Conservation (phyloP, 37 sponge, comb jelly and placozoan genomes). For the Beroe ovata region DNA sequence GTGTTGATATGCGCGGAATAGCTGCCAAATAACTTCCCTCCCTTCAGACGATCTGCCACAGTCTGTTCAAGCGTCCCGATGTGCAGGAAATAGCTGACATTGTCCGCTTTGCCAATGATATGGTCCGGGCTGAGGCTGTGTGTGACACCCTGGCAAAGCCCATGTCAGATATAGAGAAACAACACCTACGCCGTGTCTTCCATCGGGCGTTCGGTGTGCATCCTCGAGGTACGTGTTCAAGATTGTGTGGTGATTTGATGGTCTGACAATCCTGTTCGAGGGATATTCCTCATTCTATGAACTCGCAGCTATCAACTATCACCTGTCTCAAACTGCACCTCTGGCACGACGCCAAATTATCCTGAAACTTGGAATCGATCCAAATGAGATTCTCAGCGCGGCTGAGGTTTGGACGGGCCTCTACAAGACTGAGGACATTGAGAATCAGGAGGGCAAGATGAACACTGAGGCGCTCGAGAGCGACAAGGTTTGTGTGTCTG, state of each 20-base stretch:
- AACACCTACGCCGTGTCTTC: slow-evolving; percentile 23
- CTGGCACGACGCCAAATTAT: slow-evolving; percentile 36
- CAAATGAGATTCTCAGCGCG: slow-evolving; percentile 47
- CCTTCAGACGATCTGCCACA: slow-evolving; percentile 42
- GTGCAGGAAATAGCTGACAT: slow-evolving; percentile 63
- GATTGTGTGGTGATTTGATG: too few relatives aligned
- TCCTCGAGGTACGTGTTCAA: slow-evolving; percentile 67
- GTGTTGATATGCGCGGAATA: neutral
- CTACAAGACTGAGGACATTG: slow-evolving; percentile 9
- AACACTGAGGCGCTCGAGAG: slow-evolving; percentile 44
- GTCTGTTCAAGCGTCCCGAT: slow-evolving; percentile 57
- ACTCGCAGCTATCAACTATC: slow-evolving; percentile 65
- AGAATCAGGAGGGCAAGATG: slow-evolving; percentile 44
- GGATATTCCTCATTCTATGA: too few relatives aligned
- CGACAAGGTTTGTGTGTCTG: slow-evolving; percentile 62
- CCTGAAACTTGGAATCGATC: slow-evolving; percentile 41
- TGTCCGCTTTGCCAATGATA: slow-evolving; percentile 59
- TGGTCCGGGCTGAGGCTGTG: slow-evolving; percentile 61
- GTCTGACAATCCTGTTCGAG: too few relatives aligned
- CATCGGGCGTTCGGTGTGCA: slow-evolving; percentile 58
- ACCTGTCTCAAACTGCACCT: slow-evolving; percentile 49
- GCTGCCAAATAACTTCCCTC: neutral
- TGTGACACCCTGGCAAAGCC: slow-evolving; percentile 63
- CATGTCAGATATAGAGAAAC: slow-evolving; percentile 58
- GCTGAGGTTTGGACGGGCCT: slow-evolving; percentile 55